A percentile compares a stretch with the other conserved stretches of the same genome.
phyloP scores from a whole-genome alignment of 1,140 invertebrate genomes.

The Zaprionus ghesquierei region DNA sequence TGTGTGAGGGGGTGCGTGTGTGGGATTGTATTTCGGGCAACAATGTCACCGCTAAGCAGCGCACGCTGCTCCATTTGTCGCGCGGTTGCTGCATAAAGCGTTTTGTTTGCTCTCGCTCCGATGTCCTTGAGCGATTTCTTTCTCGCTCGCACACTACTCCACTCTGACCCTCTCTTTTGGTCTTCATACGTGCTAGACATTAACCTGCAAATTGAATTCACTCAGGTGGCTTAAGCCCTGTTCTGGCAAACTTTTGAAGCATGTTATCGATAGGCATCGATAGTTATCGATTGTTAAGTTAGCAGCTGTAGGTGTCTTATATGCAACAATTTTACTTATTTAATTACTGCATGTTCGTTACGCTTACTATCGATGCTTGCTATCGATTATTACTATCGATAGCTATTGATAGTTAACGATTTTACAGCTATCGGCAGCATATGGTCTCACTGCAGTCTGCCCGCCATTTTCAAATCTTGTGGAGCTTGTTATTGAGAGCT shows the following conservation, averaged over 20 bases:
- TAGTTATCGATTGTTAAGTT: too few species aligned
- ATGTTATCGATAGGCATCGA: too few species aligned
- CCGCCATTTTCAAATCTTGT: too few species aligned
- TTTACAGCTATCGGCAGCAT: neutral
- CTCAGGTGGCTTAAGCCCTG: neutral
- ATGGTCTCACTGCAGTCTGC: too few species aligned
- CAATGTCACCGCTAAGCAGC: neutral
- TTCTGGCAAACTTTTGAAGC: too few species aligned
- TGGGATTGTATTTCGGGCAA: conserved; percentile 1
- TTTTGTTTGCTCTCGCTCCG: conserved; percentile 2
- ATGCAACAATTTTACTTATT: neutral
- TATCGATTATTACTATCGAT: neutral
- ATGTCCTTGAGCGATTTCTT: conserved; percentile 26
- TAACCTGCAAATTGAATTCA: neutral
- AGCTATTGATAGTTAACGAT: neutral
- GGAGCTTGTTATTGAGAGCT: too few species aligned
- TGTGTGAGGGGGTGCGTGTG: neutral
- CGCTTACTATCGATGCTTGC: neutral
- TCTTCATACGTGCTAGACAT: too few species aligned
- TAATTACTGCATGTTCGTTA: too few species aligned
- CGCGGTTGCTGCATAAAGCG: conserved; percentile 7
- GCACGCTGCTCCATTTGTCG: conserved; percentile 7
- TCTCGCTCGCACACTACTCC: neutral
- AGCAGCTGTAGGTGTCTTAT: too few species aligned
- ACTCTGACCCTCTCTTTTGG: neutral